phyloP scores from a whole-genome alignment of 2,888 invertebrate genomes.

The Theristus sp. region DNA sequence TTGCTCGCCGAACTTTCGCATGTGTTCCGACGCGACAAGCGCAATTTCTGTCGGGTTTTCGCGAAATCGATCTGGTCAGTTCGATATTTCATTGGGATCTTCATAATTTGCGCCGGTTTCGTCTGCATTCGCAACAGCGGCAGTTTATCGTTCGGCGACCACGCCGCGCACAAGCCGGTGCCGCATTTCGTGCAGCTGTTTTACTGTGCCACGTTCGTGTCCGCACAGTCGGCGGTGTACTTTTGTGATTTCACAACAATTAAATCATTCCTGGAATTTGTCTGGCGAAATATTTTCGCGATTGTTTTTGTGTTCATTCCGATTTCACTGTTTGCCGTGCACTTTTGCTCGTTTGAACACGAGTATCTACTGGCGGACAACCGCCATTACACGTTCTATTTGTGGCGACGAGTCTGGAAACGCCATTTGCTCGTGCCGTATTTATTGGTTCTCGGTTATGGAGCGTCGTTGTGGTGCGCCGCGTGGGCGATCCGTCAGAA shows the following conservation, averaged over 20 bases:
- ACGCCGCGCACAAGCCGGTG: constrained; percentile 58
- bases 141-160: constrained; percentile 81
- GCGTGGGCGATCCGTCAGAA: constrained; percentile 30
- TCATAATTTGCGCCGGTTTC: neutral
- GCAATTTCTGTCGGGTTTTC: too few relatives aligned
- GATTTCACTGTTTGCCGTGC: constrained; percentile 29
- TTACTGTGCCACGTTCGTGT: constrained; percentile 46
- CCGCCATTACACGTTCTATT: constrained; percentile 80
- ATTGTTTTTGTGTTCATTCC: constrained; percentile 5
- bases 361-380: constrained; percentile 87
- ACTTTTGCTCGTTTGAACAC: constrained; percentile 56
- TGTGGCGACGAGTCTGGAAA: constrained; percentile 69
- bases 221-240: neutral
- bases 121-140: constrained; percentile 27
- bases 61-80: too few relatives aligned
- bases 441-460: constrained; percentile 32
- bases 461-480: constrained; percentile 52
- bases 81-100: neutral
- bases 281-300: neutral
- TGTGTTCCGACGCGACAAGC: too few relatives aligned
- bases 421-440: constrained; percentile 43
- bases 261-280: neutral
- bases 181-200: constrained; percentile 69
- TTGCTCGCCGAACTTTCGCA: too few relatives aligned
- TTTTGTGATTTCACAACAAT: neutral